These are phyloP conservation scores for Drosophila cognata DNA, from an alignment of 2,888 invertebrate species.

Conservation along the genomic window DNA sequence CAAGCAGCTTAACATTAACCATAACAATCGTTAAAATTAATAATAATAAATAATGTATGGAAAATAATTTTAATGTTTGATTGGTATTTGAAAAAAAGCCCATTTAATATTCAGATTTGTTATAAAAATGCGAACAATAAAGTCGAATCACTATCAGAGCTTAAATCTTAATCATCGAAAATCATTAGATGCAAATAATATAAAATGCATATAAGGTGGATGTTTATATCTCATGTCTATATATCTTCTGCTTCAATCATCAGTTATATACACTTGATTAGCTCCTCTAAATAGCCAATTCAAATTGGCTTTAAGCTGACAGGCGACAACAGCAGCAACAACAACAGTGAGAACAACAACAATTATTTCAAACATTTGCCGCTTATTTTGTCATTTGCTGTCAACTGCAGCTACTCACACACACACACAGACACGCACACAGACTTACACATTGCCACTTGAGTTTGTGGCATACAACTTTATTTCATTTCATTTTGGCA, in stretches of 20 bases:
- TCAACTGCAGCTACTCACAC: conserved; percentile 60
- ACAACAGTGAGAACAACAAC: conserved; percentile 41
- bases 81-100: not conserved
- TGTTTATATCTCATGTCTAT: not conserved
- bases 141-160: not conserved
- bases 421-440: conserved; percentile 20
- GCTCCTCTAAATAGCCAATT: conserved; percentile 29
- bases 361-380: conserved; percentile 72
- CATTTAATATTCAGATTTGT: not conserved
- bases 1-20: not conserved
- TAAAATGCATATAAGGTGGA: not conserved
- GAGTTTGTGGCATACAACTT: conserved; percentile 66
- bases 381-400: conserved; percentile 78
- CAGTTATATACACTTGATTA: conserved; percentile 24
- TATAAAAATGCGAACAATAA: not conserved
- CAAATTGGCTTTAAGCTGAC: conserved; percentile 48
- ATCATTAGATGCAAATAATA: not conserved
- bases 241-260: conserved; percentile 1
- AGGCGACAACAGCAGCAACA: conserved; percentile 53
- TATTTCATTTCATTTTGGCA: conserved; percentile 69
- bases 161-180: not conserved
- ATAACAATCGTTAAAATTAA: not conserved
- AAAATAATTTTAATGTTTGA: not conserved
- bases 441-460: conserved; percentile 5
- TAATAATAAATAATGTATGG: not conserved